Base-by-base conservation (phyloP, 2,888 invertebrate species). In the Xylota segnis region DNA sequence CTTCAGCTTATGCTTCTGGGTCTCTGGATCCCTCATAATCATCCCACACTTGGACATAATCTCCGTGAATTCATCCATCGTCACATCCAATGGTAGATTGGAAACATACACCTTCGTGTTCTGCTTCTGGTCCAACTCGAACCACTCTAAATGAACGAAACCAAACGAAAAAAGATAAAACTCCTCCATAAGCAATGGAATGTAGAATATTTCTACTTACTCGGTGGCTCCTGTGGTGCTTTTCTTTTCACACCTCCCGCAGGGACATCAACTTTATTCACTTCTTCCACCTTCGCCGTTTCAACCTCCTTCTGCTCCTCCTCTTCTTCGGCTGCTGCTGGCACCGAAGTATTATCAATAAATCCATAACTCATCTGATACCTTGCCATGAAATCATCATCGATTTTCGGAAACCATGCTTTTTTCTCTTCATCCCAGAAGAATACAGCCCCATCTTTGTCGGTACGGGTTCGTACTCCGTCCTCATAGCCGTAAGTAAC, bases 81-180 rank as follows among this genome's bases (percentile, higher is more conserved):
- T 97, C 76, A 97, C 95, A 89, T 98, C 97, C 72, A 94, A 90
- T 0, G 99, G 99, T 88, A 99, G 93, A 90, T 98, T 97, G 27
- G 96, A 96, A 4, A 99, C 98, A 93, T 99, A 99, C 0, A 99
- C 98, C 92, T 98, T 98, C 2, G 98, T 98, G 91, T 98, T 99
- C 89, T 96, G 95, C 27, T 95, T 94, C 77, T 98, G 96, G 84
- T 97, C 95, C 34, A 97, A 93, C 87, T 99, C 96, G 93, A 99
- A 99, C 99, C 99, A 99, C 79, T 95, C 96, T 91, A 94, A 90
- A 14, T 4, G 87, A 83, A 72, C 52, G 72, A 27, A 27, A 78
- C 71, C 52, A 18, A 45, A 32, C n/a, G 34, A 66, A 65, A 74
- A 29, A 74, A 29, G 23, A 83, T 29, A 23, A 47, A 40, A 52